These are phyloP conservation scores for Halcyon chelicuti DNA, from an alignment of 2,797 vertebrate genomes.

Conservation along the genomic window DNA sequence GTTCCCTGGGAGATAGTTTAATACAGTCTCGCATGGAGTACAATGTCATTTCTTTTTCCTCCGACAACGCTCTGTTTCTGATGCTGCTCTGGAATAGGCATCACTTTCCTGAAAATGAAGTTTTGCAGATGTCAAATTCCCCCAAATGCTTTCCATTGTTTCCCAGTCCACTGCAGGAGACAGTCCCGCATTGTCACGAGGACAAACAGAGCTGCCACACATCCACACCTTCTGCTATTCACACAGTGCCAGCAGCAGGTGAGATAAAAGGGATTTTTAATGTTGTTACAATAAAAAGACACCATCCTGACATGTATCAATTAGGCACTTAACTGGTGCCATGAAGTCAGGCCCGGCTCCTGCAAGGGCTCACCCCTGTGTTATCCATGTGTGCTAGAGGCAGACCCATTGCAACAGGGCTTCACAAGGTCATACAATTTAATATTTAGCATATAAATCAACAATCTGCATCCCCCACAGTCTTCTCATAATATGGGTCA, in stretches of 20 bases:
- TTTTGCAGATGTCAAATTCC: not conserved
- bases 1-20: not conserved
- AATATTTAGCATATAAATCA: not conserved
- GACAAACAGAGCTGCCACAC: not conserved
- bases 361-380: not conserved
- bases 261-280: not conserved
- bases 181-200: not conserved
- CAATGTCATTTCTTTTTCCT: not conserved
- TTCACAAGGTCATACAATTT: not conserved
- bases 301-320: not conserved
- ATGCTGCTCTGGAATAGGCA: not conserved
- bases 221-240: fast-evolving
- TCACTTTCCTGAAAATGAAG: not conserved
- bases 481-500: not conserved
- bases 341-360: not conserved
- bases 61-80: not conserved
- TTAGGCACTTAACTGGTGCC: not conserved
- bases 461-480: fast-evolving
- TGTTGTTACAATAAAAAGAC: not conserved
- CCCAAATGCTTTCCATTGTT: not conserved
- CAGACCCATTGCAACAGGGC: not conserved
- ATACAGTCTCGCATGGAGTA: not conserved
- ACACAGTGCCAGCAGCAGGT: not conserved
- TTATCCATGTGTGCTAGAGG: not conserved
- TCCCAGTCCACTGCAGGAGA: not conserved